These are phyloP conservation scores for Lanistes nyassanus DNA, from an alignment of 1,140 invertebrate genomes.

Conservation along the genomic window DNA sequence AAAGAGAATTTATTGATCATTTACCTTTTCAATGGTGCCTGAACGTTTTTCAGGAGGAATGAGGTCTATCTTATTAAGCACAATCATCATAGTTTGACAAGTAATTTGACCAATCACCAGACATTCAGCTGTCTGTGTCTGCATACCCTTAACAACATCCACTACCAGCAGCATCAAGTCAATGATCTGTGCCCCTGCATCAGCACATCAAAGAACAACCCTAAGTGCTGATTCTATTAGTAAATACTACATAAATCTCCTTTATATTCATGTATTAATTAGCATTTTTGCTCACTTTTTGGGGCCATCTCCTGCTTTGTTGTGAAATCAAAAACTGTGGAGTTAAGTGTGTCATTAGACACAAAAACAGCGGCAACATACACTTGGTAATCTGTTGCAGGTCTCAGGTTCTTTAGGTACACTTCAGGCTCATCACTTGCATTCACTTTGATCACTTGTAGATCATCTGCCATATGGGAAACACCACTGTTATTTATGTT, in stretches of 20 bases:
- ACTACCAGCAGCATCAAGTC: constrained; percentile 82
- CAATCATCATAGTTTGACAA: constrained; percentile 76
- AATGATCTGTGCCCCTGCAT: constrained; percentile 77
- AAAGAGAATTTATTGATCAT: background rate
- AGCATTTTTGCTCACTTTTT: constrained; percentile 8
- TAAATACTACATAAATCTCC: no score
- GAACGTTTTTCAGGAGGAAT: constrained; percentile 69
- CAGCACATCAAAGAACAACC: constrained; percentile 7
- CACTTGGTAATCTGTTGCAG: constrained; percentile 17
- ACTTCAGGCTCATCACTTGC: constrained; percentile 22
- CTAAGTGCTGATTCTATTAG: no score
- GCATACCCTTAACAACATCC: constrained; percentile 81
- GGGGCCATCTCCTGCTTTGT: background rate
- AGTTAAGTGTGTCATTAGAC: constrained; percentile 18
- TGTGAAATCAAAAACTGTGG: background rate
- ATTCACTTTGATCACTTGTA: background rate
- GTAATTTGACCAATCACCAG: constrained; percentile 80
- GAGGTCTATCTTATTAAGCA: constrained; percentile 81
- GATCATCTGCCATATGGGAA: background rate
- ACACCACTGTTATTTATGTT: no score
- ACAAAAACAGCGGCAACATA: constrained; percentile 18
- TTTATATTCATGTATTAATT: no score
- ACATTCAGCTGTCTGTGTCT: constrained; percentile 85
- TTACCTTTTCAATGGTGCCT: constrained; percentile 72
- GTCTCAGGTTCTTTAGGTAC: constrained; percentile 19